Evolutionary conservation across 2,113 vertebrate species (phyloP).

Genomic region (Theristicus caerulescens): DNA sequence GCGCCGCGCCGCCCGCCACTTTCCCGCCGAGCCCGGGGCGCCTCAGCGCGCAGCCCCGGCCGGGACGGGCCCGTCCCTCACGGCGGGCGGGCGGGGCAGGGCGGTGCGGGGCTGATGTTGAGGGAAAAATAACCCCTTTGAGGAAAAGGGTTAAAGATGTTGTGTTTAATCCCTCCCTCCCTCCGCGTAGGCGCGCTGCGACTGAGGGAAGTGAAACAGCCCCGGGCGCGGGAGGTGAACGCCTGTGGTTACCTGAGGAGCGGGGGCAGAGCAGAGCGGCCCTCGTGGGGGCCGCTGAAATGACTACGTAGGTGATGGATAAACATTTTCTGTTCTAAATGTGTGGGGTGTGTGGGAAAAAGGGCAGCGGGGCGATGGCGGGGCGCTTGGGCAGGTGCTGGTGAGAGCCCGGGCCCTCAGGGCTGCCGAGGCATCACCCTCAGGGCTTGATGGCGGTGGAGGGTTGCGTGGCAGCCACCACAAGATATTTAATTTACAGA

Average conservation of each 20-base stretch:
- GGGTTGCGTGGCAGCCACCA: rapidly evolving
- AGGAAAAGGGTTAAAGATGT: rapidly evolving
- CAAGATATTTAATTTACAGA: rapidly evolving
- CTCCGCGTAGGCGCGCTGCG: rapidly evolving
- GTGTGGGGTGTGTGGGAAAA: rapidly evolving
- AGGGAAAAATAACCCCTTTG: not conserved
- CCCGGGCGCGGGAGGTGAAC: not conserved
- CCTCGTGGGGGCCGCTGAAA: no score
- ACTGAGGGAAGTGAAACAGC: not conserved
- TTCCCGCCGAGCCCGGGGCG: not conserved
- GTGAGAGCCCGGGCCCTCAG: not conserved
- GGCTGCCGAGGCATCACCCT: no score
- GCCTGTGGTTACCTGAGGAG: rapidly evolving
- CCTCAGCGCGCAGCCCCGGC: not conserved
- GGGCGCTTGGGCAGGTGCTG: rapidly evolving
- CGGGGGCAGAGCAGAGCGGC: not conserved
- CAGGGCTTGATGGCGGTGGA: rapidly evolving
- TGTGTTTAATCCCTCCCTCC: not conserved
- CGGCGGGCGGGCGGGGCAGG: not conserved
- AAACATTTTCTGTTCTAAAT: not conserved
- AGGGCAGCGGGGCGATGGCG: not conserved
- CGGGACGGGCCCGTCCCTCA: not conserved
- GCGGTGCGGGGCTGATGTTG: not conserved
- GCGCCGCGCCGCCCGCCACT: not conserved
- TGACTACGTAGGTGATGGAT: rapidly evolving